Evolutionary conservation across 2,888 invertebrate genomes (phyloP).

Genomic region (Torymus tubicola): DNA sequence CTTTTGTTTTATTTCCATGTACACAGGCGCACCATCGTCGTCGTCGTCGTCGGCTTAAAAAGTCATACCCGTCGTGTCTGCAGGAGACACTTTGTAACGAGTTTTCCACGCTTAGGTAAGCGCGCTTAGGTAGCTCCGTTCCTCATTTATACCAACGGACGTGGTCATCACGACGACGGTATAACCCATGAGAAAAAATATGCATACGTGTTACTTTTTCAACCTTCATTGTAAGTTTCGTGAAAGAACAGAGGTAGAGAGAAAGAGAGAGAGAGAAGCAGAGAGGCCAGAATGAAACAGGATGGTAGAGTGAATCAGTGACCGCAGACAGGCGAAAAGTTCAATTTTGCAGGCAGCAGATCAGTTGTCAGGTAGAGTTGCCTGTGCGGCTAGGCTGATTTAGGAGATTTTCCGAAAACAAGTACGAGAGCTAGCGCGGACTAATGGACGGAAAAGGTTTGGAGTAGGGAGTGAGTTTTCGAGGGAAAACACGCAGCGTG

Average conservation of each 20-base stretch:
- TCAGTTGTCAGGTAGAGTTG: background rate
- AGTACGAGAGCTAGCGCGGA: background rate
- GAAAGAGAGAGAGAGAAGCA: too few species aligned
- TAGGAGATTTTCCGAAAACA: constrained; percentile 12
- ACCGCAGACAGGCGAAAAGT: background rate
- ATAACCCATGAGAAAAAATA: too few species aligned
- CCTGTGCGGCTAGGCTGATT: background rate
- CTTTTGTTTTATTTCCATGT: too few species aligned
- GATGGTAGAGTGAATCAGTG: too few species aligned
- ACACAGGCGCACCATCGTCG: too few species aligned
- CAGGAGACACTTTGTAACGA: background rate
- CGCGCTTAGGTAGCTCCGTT: background rate
- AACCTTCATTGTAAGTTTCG: too few species aligned
- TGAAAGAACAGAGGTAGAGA: too few species aligned
- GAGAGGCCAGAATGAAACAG: too few species aligned
- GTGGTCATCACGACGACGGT: too few species aligned
- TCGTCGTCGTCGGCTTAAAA: too few species aligned
- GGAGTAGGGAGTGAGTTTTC: background rate
- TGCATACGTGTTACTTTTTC: too few species aligned
- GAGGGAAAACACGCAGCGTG: background rate
- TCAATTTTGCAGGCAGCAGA: background rate
- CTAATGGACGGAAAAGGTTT: constrained; percentile 16
- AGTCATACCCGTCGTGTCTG: background rate
- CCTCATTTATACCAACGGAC: background rate
- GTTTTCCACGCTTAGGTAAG: background rate